Evolutionary conservation across 2,113 vertebrate genomes (phyloP).

Genomic region (Rhinopomastus cyanomelas): DNA sequence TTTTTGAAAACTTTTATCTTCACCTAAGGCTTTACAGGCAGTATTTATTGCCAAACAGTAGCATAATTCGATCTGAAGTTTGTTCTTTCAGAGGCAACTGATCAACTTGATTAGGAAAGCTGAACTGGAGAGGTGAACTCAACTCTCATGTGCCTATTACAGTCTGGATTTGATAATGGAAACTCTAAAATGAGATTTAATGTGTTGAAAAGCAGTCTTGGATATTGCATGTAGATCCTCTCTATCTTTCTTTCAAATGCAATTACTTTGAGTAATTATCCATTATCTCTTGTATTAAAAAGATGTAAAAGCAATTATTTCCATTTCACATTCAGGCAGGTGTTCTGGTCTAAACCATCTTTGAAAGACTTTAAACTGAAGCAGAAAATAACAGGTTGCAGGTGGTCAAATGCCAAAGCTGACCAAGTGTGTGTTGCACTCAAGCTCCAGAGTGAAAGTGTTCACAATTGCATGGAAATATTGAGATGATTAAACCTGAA

Average conservation of each 20-base stretch:
- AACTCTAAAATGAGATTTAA: neutral
- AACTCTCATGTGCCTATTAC: neutral
- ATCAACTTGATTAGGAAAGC: neutral
- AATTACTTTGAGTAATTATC: neutral
- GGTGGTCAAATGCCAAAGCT: rapidly evolving
- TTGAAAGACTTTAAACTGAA: neutral
- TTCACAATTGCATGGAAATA: neutral
- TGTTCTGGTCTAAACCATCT: neutral
- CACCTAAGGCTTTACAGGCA: neutral
- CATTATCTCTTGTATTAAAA: neutral
- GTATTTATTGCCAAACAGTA: neutral
- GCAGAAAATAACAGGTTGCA: neutral
- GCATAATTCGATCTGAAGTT: neutral
- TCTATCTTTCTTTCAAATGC: neutral
- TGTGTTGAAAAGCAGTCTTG: neutral
- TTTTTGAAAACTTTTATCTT: neutral
- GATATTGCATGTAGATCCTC: neutral
- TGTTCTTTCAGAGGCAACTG: neutral
- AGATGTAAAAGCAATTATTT: neutral
- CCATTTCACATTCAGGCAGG: neutral
- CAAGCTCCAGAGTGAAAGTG: neutral
- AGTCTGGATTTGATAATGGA: neutral
- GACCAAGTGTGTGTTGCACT: neutral
- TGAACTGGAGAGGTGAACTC: slow-evolving; percentile 1
- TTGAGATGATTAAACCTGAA: neutral